Base-by-base conservation (phyloP, 2,797 vertebrate genomes). In the Xenops minutus region DNA sequence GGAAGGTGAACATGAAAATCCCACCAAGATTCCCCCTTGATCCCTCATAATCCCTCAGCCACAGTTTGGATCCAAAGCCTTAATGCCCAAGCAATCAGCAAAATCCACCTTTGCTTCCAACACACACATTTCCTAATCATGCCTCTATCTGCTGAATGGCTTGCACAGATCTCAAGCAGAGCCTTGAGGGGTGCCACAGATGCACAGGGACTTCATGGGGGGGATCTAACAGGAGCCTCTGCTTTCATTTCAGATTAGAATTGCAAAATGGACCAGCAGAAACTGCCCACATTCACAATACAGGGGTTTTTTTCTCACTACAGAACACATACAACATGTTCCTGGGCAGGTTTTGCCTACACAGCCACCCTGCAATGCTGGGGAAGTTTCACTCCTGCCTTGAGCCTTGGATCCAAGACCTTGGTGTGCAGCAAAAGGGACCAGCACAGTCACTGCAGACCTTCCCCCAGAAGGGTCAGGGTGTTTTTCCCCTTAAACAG, bases 201-300 rank as follows among this genome's bases (percentile, higher is more conserved):
- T 12, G 19, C 52, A 26, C 6, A 12, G 24, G 15, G 12, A 69
- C n/a, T 55, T 64, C 43, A 30, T 0, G 3, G 10, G 36, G 20
- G 37, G 37, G 55, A 85, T 22, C 14, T 48, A 73, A 84, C 26
- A 52, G 36, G 14, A 90, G 20, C 43, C 58, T 58, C 37, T 68
- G 37, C 5, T 61, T 56, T 85, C 16, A 52, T 37, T 46, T 71
- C 26, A n/a, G 46, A 32, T 21, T 51, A 49, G 27, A 75, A 56
- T 9, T 34, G 30, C n/a, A 79, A 56, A 59, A 32, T 7, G n/a
- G 43, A 19, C 56, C 34, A 61, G 56, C 37, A 82, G 55, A 69
- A 92, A 44, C 1, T 0, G 3, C 22, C 10, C 67, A 30, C 23
- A 2, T 19, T 29, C 19, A 43, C 2, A 1, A 8, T 6, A 23